A percentile compares a stretch with the other conserved stretches of the same genome.
Conservation (phyloP, 1,140 invertebrate genomes). For the Drosophila takahashii region DNA sequence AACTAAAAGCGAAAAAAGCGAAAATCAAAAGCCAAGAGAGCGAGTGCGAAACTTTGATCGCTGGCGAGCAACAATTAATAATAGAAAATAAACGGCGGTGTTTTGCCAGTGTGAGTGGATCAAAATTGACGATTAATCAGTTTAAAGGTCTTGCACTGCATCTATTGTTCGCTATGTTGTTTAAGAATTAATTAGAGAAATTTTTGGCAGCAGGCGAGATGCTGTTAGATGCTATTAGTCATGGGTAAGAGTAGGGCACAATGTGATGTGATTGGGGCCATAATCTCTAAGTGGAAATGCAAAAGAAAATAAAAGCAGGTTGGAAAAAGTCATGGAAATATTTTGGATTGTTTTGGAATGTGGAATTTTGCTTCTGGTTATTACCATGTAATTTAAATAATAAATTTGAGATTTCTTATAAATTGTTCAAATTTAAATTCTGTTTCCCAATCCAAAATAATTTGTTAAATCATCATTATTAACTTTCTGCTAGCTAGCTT, state of each 20-base stretch:
- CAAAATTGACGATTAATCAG: conserved; percentile 70
- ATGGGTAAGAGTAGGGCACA: conserved; percentile 14
- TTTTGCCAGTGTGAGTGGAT: conserved; percentile 36
- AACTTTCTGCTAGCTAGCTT: neutral
- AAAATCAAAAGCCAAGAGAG: conserved; percentile 8
- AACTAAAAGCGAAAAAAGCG: conserved; percentile 24
- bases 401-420: too few relatives aligned
- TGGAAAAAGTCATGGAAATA: neutral
- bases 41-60: conserved; percentile 45
- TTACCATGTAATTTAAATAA: too few relatives aligned
- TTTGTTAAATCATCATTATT: too few relatives aligned
- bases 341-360: too few relatives aligned
- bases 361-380: too few relatives aligned
- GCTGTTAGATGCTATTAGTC: conserved; percentile 31
- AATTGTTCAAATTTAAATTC: too few relatives aligned
- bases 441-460: too few relatives aligned
- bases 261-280: conserved; percentile 11
- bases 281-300: neutral
- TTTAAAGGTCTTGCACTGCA: conserved; percentile 63
- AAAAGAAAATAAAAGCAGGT: neutral
- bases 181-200: conserved; percentile 48
- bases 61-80: conserved; percentile 40
- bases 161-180: conserved; percentile 45
- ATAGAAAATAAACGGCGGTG: conserved; percentile 40
- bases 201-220: conserved; percentile 29